A percentile compares a stretch with the other conserved stretches of the same genome.
phyloP scores from a whole-genome alignment of 2,797 vertebrate species.

The Anomalospiza imberbis region DNA sequence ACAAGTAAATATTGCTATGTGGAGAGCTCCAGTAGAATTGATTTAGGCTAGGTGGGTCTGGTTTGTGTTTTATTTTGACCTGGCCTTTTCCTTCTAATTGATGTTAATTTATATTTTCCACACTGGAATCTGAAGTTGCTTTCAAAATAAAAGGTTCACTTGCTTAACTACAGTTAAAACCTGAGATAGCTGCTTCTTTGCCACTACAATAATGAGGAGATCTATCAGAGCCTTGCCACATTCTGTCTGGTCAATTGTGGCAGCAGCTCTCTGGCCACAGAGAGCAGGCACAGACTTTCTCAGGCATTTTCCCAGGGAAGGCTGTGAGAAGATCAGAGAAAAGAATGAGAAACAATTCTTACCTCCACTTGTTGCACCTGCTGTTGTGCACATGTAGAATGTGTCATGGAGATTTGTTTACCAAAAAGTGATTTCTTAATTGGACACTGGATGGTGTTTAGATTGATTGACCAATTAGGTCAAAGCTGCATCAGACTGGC shows the following conservation, averaged over 20 bases:
- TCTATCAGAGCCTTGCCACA: fast-evolving
- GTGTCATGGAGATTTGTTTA: too few relatives aligned
- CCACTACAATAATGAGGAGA: not conserved
- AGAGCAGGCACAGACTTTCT: too few relatives aligned
- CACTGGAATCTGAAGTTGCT: not conserved
- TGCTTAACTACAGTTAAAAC: not conserved
- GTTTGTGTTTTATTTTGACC: not conserved
- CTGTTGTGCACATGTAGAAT: too few relatives aligned
- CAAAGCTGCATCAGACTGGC: too few relatives aligned
- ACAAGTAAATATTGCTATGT: not conserved
- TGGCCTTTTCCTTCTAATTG: not conserved
- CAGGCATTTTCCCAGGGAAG: too few relatives aligned
- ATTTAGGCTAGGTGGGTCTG: not conserved
- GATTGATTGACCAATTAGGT: too few relatives aligned
- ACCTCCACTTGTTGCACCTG: too few relatives aligned
- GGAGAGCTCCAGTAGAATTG: not conserved
- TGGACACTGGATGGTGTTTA: too few relatives aligned
- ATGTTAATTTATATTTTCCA: not conserved
- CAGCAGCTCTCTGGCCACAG: too few relatives aligned
- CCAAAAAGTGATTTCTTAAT: too few relatives aligned
- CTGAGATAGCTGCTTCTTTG: not conserved
- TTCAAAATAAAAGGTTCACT: not conserved
- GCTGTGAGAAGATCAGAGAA: too few relatives aligned
- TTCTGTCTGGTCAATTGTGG: not conserved
- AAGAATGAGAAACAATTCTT: too few relatives aligned